Evolutionary conservation across 2,113 vertebrate species (phyloP).

Genomic region (Cheilinus undulatus): DNA sequence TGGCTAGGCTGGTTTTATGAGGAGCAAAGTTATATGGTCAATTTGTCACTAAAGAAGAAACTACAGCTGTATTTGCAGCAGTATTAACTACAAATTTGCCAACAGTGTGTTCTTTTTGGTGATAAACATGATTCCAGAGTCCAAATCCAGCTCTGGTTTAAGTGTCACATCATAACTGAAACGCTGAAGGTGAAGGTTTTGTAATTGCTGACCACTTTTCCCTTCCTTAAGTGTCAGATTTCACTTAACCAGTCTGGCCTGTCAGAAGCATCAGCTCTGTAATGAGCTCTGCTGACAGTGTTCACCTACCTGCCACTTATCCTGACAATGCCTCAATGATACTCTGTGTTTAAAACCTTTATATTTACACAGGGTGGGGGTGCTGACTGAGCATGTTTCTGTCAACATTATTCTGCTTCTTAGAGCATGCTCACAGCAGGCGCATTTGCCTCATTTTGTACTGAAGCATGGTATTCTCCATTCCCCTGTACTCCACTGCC

Average conservation of each 20-base stretch:
- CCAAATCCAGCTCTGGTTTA: neutral
- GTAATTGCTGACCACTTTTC: neutral
- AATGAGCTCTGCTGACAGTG: neutral
- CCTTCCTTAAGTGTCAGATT: constrained; percentile 7
- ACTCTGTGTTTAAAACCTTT: constrained; percentile 6
- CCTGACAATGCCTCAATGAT: neutral
- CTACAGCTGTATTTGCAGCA: no score
- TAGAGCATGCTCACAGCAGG: no score
- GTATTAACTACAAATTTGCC: no score
- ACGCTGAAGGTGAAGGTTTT: neutral
- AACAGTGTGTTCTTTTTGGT: no score
- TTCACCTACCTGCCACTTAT: constrained; percentile 12
- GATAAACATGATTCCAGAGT: no score
- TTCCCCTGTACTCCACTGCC: no score
- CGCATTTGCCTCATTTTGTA: no score
- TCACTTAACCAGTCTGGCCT: neutral
- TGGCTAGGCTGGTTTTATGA: no score
- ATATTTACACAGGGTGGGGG: constrained; percentile 42
- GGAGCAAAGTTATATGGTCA: neutral
- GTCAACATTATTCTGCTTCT: neutral
- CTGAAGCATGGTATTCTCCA: no score
- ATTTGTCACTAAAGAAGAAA: no score
- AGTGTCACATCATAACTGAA: neutral
- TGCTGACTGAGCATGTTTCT: constrained; percentile 21
- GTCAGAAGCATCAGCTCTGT: constrained; percentile 10